phyloP scores from a whole-genome alignment of 2,113 vertebrate species.

The Rhynchomys soricoides region DNA sequence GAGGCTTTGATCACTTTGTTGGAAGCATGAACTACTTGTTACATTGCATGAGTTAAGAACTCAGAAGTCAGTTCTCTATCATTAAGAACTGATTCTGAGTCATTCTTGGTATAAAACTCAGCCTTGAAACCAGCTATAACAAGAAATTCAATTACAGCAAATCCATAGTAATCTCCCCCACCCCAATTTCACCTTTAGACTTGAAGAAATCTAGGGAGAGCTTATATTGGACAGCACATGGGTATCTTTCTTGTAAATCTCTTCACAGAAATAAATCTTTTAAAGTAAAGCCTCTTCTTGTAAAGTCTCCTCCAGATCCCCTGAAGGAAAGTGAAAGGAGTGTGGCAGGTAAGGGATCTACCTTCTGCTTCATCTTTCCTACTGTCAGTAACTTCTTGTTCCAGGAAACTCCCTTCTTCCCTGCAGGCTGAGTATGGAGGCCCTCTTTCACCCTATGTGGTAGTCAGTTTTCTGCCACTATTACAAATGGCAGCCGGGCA shows the following conservation, averaged over 20 bases:
- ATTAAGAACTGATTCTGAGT: not conserved
- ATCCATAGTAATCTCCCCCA: not conserved
- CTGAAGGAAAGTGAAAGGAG: not conserved
- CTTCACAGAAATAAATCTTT: not conserved
- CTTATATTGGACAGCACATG: not conserved
- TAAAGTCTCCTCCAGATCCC: not conserved
- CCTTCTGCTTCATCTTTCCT: not conserved
- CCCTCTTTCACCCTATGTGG: not conserved
- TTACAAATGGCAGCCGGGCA: not conserved
- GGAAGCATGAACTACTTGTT: not conserved
- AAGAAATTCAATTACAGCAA: not conserved
- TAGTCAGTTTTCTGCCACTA: not conserved
- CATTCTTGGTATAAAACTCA: not conserved
- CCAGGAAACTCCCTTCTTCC: not conserved
- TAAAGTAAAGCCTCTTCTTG: not conserved
- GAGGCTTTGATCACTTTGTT: not conserved
- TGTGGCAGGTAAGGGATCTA: not conserved
- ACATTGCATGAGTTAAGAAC: not conserved
- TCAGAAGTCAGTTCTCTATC: not conserved
- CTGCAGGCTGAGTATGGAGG: too few relatives aligned
- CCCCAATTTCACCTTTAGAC: not conserved
- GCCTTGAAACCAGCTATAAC: not conserved
- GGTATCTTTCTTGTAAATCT: not conserved
- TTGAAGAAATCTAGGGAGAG: not conserved
- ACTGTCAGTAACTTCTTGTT: not conserved